Base-by-base conservation (phyloP, 2,888 invertebrate species). In the Koerneria pararmatus region DNA sequence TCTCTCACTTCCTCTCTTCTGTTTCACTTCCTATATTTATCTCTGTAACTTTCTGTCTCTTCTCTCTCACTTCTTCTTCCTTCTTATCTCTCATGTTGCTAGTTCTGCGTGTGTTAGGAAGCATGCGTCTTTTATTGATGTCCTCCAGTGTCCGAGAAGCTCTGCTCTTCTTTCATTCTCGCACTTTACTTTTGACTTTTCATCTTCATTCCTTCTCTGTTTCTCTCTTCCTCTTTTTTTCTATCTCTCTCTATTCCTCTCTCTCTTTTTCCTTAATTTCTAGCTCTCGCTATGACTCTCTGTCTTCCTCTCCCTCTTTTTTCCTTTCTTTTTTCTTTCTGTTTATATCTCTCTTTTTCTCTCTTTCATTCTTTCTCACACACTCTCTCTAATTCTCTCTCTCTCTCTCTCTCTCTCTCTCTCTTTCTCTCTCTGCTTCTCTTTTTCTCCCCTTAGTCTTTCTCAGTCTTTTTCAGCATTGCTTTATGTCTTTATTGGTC, bases 361-460 rank as follows among this genome's bases (percentile, higher is more conserved):
- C 56, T 62, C 49, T 54, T 54, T 61, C 61, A 37, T 37, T 35
- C 65, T 64, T 60, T 68, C n/a, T n/a, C n/a, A n/a, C n/a, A n/a
- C n/a, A n/a, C n/a, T n/a, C n/a, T n/a, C n/a, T n/a, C n/a, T n/a
- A n/a, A n/a, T n/a, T n/a, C n/a, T n/a, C n/a, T n/a, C n/a, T n/a
- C n/a, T n/a, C n/a, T n/a, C n/a, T n/a, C 68, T 64, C 68, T 64
- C 65, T 65, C 65, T 68, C 65, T 68, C 68, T 51, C 22, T 49
- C 41, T 24, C n/a, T n/a, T n/a, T n/a, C n/a, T n/a, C n/a, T n/a
- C n/a, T n/a, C n/a, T n/a, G n/a, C n/a, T n/a, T n/a, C n/a, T n/a
- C n/a, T n/a, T n/a, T n/a, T n/a, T n/a, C n/a, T n/a, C n/a, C n/a
- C n/a, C n/a, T n/a, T n/a, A 31, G 24, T 11, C 27, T 8, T 51